Conservation (phyloP, 2,888 invertebrate species). For the Apamea crenata region DNA sequence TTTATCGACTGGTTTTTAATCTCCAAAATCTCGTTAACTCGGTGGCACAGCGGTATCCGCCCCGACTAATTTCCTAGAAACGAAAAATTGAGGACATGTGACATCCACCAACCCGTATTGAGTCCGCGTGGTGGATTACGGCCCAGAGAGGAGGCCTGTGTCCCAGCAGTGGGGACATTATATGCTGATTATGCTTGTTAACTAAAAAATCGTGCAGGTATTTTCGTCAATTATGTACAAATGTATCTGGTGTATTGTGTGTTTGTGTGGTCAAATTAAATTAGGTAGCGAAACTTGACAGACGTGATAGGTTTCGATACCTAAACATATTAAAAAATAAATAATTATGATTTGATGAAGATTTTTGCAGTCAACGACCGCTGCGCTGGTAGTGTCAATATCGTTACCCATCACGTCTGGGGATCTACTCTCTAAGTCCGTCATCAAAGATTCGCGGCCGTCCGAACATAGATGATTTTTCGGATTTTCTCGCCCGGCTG, state of each 20-base stretch:
- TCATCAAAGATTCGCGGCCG: too few relatives aligned
- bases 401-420: neutral
- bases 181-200: too few relatives aligned
- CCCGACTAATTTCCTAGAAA: neutral
- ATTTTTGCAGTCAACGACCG: neutral
- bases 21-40: constrained; percentile 1
- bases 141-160: neutral
- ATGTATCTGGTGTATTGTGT: too few relatives aligned
- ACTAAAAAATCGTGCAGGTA: neutral
- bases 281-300: neutral
- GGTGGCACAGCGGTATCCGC: neutral
- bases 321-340: neutral
- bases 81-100: neutral
- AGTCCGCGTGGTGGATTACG: neutral
- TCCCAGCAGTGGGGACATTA: neutral
- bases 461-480: too few relatives aligned
- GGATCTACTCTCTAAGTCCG: too few relatives aligned
- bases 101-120: neutral
- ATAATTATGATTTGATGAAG: neutral
- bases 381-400: neutral
- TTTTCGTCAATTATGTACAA: neutral
- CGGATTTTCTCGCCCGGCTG: neutral
- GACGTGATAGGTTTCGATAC: neutral
- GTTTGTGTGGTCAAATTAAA: too few relatives aligned
- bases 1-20: constrained; percentile 23